Percentiles rank a stretch among this genome's conserved stretches.
Evolutionary conservation across 1,140 invertebrate species (phyloP).

Genomic region (Bombus confusus): DNA sequence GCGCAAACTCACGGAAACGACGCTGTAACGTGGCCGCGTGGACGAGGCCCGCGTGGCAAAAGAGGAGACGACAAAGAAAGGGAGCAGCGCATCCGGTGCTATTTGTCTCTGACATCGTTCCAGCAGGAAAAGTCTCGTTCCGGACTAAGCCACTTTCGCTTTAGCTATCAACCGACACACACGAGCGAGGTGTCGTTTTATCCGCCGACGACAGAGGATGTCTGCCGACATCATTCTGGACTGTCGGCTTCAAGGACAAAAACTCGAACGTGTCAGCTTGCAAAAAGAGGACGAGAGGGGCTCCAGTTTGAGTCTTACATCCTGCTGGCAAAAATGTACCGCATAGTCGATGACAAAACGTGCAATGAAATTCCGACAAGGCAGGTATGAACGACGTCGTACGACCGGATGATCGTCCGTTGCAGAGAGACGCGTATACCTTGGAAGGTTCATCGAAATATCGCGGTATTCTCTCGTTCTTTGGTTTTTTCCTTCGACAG

Average conservation of each 20-base stretch:
- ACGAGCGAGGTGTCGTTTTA: slow-evolving; percentile 41
- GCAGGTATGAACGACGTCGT: neutral
- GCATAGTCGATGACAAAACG: neutral
- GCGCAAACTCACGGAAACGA: slow-evolving; percentile 21
- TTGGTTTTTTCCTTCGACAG: too few species aligned
- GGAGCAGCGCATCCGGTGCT: slow-evolving; percentile 41
- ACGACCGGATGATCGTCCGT: neutral
- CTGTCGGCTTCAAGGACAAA: neutral
- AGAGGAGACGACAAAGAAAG: slow-evolving; percentile 30
- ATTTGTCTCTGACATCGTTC: slow-evolving; percentile 62
- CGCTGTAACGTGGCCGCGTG: slow-evolving; percentile 24
- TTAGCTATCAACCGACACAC: slow-evolving; percentile 20
- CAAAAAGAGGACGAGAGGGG: neutral
- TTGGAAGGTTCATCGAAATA: neutral
- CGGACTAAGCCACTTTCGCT: slow-evolving; percentile 50
- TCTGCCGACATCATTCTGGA: slow-evolving; percentile 30
- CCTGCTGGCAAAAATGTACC: neutral
- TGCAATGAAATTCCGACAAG: slow-evolving; percentile 29
- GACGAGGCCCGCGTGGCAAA: slow-evolving; percentile 9
- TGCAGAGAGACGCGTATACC: neutral
- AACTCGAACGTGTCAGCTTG: slow-evolving; percentile 5
- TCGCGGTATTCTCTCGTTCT: too few species aligned
- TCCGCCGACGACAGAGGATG: slow-evolving; percentile 16
- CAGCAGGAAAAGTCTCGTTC: slow-evolving; percentile 57
- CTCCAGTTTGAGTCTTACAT: slow-evolving; percentile 29